Percentiles rank a stretch among this genome's conserved stretches.
Conservation (phyloP, 53 echinoderm and acorn worm genomes). For the Antedon mediterranea region DNA sequence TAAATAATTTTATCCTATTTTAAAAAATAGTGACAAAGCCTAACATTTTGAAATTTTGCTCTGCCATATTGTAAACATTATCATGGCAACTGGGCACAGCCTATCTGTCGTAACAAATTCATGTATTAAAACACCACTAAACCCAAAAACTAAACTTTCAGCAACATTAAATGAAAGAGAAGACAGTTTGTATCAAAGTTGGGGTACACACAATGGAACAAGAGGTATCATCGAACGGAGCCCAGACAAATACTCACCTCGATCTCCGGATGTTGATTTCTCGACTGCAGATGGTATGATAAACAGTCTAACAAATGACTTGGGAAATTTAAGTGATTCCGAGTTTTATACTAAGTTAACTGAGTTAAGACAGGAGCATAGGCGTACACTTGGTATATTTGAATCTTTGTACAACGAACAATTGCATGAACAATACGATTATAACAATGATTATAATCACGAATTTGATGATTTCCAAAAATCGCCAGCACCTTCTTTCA, state of each 20-base stretch:
- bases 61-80: slow-evolving; percentile 11
- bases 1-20: not conserved
- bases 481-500: slow-evolving; percentile 4
- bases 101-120: slow-evolving; percentile 77
- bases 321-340: slow-evolving; percentile 45
- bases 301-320: slow-evolving; percentile 39
- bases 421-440: slow-evolving; percentile 18
- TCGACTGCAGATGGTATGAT: slow-evolving; percentile 35
- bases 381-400: slow-evolving; percentile 38
- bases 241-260: not conserved
- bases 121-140: slow-evolving; percentile 63
- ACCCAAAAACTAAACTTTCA: slow-evolving; percentile 57
- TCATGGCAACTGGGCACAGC: slow-evolving; percentile 83
- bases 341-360: slow-evolving; percentile 65
- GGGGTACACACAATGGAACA: not conserved
- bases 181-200: slow-evolving; percentile 8
- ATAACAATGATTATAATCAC: not conserved
- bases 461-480: slow-evolving; percentile 2
- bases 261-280: not conserved
- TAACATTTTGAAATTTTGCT: not conserved
- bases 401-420: slow-evolving; percentile 65
- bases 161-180: slow-evolving; percentile 44
- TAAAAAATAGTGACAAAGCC: not conserved
- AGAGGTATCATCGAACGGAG: not conserved
- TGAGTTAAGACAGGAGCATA: slow-evolving; percentile 52